phyloP scores from a whole-genome alignment of 2,797 vertebrate species.

The Sebastes nivosus region DNA sequence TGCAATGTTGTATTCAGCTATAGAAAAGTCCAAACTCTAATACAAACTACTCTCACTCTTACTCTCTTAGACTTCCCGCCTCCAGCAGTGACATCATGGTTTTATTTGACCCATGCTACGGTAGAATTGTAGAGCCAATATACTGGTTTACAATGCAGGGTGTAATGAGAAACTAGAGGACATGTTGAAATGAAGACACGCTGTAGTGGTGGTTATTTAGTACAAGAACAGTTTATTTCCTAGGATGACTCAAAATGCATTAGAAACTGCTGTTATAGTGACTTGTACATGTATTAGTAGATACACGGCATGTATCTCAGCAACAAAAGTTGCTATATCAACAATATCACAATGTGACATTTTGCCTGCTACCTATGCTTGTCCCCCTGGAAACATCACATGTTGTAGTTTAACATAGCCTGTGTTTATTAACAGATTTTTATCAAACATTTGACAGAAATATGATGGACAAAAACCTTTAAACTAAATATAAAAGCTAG shows the following conservation, averaged over 20 bases:
- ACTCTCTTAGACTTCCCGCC: background rate
- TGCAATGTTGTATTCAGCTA: too few relatives aligned
- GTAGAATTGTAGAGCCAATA: background rate
- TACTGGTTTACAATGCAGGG: background rate
- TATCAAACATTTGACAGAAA: background rate
- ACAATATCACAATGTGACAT: background rate
- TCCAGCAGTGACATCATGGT: background rate
- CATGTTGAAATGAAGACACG: too few relatives aligned
- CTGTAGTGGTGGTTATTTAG: background rate
- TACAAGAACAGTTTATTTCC: background rate
- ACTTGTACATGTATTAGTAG: background rate
- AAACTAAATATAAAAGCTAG: background rate
- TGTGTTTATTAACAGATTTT: background rate
- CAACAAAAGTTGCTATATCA: background rate
- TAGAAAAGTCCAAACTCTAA: background rate
- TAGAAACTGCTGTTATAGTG: background rate
- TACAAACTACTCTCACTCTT: background rate
- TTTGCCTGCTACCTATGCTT: background rate
- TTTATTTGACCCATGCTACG: background rate
- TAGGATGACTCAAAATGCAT: background rate
- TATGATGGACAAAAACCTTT: background rate
- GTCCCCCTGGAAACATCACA: background rate
- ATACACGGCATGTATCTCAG: background rate
- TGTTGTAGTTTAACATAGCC: background rate
- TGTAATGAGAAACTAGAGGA: background rate